Conservation (phyloP, 2,113 vertebrate genomes). For the Natator depressus region DNA sequence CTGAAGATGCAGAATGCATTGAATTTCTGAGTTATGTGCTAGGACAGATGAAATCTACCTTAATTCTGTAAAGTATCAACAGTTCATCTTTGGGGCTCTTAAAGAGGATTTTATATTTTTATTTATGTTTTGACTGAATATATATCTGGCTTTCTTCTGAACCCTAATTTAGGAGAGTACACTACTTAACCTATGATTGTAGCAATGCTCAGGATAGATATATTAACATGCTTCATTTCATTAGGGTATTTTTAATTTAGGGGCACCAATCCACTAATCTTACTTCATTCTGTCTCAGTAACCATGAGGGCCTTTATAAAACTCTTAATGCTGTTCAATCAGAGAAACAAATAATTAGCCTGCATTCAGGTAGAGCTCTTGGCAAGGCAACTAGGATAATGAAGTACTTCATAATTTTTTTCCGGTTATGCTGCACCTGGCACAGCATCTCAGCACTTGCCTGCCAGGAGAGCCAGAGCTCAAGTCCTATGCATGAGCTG, state of each 20-base stretch:
- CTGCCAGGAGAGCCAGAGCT: background rate
- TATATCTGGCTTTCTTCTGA: background rate
- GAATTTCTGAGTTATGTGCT: background rate
- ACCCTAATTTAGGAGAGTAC: background rate
- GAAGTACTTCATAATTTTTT: slow-evolving; percentile 13
- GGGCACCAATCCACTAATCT: background rate
- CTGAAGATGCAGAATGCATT: background rate
- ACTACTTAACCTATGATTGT: background rate
- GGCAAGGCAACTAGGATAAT: background rate
- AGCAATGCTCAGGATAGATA: background rate
- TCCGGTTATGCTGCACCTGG: background rate
- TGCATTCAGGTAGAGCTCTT: background rate
- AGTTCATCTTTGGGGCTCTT: background rate
- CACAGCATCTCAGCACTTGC: background rate
- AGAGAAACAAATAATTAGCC: background rate
- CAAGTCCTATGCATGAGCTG: background rate
- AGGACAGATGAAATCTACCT: background rate
- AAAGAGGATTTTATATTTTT: background rate
- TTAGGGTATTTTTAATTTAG: slow-evolving; percentile 1
- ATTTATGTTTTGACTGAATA: background rate
- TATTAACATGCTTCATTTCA: background rate
- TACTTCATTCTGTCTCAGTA: background rate
- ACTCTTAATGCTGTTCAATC: background rate
- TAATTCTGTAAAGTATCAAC: background rate
- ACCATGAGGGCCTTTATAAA: slow-evolving; percentile 1